Evolutionary conservation across 2,888 invertebrate species (phyloP), one percentile per base, ranked within the genome.

Genomic region (Drosophila tanythrix): DNA sequence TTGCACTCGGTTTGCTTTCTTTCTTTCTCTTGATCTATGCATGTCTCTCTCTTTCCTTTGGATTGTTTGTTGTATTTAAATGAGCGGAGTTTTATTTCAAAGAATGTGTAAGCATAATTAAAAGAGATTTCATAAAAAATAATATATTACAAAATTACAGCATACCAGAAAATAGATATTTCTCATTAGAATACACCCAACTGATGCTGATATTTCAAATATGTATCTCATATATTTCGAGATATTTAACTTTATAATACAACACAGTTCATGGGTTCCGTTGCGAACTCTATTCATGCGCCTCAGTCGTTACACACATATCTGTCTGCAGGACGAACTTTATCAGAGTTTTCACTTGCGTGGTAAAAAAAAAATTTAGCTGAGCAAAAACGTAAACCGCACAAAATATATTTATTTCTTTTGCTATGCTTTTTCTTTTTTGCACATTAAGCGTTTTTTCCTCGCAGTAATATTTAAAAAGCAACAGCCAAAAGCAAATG

Each of bases 371-470:
- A 66, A 64, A 73, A 71, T 56, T 43, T 35, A 60, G 48, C 53
- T 56, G 61, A 52, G 51, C 33, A 43, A 62, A 63, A 64, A 63
- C 43, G 63, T 67, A 73, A 70, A 60, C 74, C 71, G 64, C 75
- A 78, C 74, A 61, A 64, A 70, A 69, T 59, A 65, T 46, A 46
- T 46, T 21, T 25, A 18, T 46, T 13, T 27, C 15, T 46, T 27
- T 25, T 25, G 7, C 25, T 4, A 46, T 25, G 46, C 15, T 57
- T 72, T 53, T 77, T 55, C 58, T 56, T 63, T 52, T 76, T 38
- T 70, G 82, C 83, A 59, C 74, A 81, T 76, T 81, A 78, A 71
- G 81, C 81, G 69, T 48, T 77, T 81, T 70, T 73, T 69, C 35
- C 29, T 48, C 52, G 52, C 58, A 48, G 56, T 70, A 66, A 81